A percentile compares a stretch with the other conserved stretches of the same genome.
phyloP scores from a whole-genome alignment of 1,140 invertebrate genomes.

The Caerostris extrusa region DNA sequence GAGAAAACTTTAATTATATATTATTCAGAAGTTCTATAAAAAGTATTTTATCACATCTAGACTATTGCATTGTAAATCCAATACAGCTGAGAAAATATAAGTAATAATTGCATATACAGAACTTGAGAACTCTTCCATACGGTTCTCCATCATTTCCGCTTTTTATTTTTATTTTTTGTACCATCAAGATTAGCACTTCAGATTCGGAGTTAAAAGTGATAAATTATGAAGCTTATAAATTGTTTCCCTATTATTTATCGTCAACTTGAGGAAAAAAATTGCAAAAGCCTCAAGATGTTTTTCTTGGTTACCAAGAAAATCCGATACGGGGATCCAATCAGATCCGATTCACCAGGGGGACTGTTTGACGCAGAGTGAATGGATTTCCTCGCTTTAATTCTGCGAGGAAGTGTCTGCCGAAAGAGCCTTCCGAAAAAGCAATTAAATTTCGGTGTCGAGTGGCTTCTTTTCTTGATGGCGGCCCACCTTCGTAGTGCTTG shows the following conservation, averaged over 20 bases:
- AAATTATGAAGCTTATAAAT: constrained; percentile 49
- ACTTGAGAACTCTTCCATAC: neutral
- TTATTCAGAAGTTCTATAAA: no score
- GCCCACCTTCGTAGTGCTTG: constrained; percentile 19
- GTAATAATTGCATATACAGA: neutral
- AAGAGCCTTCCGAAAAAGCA: constrained; percentile 43
- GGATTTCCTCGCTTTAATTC: constrained; percentile 58
- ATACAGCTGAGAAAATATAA: neutral
- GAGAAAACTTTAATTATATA: no score
- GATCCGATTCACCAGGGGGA: constrained; percentile 20
- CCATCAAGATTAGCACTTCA: neutral
- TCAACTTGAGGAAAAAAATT: neutral
- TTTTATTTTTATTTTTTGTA: no score
- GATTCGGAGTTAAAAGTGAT: constrained; percentile 52
- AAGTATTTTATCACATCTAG: no score
- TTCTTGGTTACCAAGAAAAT: constrained; percentile 9
- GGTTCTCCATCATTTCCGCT: no score
- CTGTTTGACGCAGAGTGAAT: constrained; percentile 52
- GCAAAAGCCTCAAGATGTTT: neutral
- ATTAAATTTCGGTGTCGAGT: constrained; percentile 66
- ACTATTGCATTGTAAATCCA: no score
- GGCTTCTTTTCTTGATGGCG: constrained; percentile 39
- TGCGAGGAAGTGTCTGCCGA: constrained; percentile 41
- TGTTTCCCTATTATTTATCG: constrained; percentile 60
- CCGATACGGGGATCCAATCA: constrained; percentile 1